phyloP scores from a whole-genome alignment of 2,797 vertebrate species.

The Gambelia wislizenii region DNA sequence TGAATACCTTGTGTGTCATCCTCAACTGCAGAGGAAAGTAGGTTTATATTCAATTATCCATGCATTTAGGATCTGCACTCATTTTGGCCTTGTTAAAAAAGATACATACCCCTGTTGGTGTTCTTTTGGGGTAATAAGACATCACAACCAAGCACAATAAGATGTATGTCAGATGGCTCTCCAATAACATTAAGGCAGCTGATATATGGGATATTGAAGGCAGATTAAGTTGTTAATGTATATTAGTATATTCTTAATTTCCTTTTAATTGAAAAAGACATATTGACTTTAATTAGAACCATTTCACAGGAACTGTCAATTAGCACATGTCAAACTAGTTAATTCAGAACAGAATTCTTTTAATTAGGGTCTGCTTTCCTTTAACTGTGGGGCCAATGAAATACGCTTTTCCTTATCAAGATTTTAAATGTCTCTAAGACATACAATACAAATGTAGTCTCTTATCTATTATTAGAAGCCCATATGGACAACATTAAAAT shows the following conservation, averaged over 20 bases:
- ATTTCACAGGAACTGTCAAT: slow-evolving; percentile 88
- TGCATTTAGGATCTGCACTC: slow-evolving; percentile 40
- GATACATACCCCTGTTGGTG: slow-evolving; percentile 54
- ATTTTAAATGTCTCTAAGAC: slow-evolving; percentile 85
- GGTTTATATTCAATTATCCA: slow-evolving; percentile 56
- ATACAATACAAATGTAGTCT: slow-evolving; percentile 83
- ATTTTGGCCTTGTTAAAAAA: slow-evolving; percentile 63
- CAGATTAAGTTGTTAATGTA: slow-evolving; percentile 86
- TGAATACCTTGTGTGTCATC: slow-evolving; percentile 48
- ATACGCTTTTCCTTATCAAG: slow-evolving; percentile 81
- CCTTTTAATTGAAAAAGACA: slow-evolving; percentile 88
- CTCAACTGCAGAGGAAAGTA: slow-evolving; percentile 43
- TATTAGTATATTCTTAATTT: slow-evolving; percentile 89
- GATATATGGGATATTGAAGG: slow-evolving; percentile 85
- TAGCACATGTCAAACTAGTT: slow-evolving; percentile 87
- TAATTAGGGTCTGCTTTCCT: slow-evolving; percentile 86
- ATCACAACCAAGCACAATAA: slow-evolving; percentile 78
- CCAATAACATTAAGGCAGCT: slow-evolving; percentile 74
- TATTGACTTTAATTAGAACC: slow-evolving; percentile 89
- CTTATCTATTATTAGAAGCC: slow-evolving; percentile 87
- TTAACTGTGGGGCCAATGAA: slow-evolving; percentile 83
- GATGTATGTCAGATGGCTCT: slow-evolving; percentile 79
- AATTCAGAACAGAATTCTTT: slow-evolving; percentile 88
- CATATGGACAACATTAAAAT: slow-evolving; percentile 95
- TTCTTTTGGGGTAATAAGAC: slow-evolving; percentile 77